These are phyloP conservation scores for Myotis planiceps DNA, from an alignment of 2,797 vertebrate genomes.

Conservation along the genomic window DNA sequence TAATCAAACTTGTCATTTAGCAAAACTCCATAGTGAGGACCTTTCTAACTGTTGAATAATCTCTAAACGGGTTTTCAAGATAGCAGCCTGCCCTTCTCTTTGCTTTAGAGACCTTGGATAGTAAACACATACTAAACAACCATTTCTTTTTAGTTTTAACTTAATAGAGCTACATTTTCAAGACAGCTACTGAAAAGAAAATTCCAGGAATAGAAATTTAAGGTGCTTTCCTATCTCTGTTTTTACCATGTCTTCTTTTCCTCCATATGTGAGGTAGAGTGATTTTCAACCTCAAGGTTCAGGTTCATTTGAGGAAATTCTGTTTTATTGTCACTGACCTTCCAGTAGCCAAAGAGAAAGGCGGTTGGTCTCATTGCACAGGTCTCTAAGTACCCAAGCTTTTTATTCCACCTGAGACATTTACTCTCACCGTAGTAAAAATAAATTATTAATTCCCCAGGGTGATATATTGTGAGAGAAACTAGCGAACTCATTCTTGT, in stretches of 20 bases:
- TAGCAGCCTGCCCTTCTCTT: not conserved
- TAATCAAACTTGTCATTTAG: not conserved
- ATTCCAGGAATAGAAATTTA: not conserved
- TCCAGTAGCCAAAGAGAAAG: not conserved
- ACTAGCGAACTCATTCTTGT: not conserved
- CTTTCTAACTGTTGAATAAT: not conserved
- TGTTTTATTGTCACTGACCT: not conserved
- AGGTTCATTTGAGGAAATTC: not conserved
- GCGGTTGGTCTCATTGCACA: not conserved
- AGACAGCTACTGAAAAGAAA: not conserved
- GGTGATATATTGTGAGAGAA: not conserved
- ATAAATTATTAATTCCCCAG: not conserved
- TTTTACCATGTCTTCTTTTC: not conserved
- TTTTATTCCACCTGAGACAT: not conserved
- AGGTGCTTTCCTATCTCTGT: not conserved
- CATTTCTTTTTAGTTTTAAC: not conserved
- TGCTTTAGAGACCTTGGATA: not conserved
- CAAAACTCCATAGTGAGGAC: not conserved
- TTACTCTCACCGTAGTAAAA: not conserved
- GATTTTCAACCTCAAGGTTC: not conserved
- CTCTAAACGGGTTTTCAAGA: not conserved
- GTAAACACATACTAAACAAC: not conserved
- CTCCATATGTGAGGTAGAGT: not conserved
- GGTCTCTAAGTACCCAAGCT: not conserved
- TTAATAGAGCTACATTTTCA: constrained; percentile 20